Percentiles rank a stretch among this genome's conserved stretches.
These are phyloP conservation scores for Drosophila melanica DNA, from an alignment of 1,140 invertebrate genomes.

Conservation along the genomic window DNA sequence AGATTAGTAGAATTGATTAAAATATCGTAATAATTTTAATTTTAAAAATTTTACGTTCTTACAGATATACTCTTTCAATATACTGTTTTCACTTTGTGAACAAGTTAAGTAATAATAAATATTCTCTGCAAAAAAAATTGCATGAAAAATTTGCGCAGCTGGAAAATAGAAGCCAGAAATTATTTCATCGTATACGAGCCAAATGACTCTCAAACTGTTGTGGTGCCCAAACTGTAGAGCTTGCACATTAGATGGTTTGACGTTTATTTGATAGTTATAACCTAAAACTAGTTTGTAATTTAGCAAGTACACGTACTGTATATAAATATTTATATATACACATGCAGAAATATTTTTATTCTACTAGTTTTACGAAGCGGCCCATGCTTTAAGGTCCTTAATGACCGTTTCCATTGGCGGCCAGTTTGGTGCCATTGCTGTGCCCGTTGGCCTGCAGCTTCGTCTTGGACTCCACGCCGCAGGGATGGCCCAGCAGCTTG, in stretches of 20 bases:
- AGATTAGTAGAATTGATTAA: too few relatives aligned
- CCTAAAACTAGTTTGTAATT: constrained; percentile 64
- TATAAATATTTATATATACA: constrained; percentile 45
- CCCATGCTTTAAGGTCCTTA: constrained; percentile 7
- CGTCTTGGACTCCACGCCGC: constrained; percentile 42
- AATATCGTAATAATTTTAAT: too few relatives aligned
- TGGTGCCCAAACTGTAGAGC: constrained; percentile 6
- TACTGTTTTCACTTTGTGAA: too few relatives aligned
- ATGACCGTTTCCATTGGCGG: constrained; percentile 63
- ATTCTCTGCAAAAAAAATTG: too few relatives aligned
- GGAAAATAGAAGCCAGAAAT: too few relatives aligned
- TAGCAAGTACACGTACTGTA: constrained; percentile 50
- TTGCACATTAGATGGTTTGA: constrained; percentile 7
- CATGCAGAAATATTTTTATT: constrained; percentile 26
- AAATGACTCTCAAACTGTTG: not conserved
- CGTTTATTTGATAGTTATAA: constrained; percentile 59
- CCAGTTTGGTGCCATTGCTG: constrained; percentile 62
- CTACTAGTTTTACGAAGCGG: not conserved
- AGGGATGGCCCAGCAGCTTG: constrained; percentile 54
- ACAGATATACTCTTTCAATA: too few relatives aligned
- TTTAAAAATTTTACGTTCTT: too few relatives aligned
- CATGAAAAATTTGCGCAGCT: too few relatives aligned
- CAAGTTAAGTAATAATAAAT: too few relatives aligned
- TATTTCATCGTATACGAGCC: too few relatives aligned
- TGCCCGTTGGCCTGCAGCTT: constrained; percentile 71